A percentile compares a stretch with the other conserved stretches of the same genome.
These are phyloP conservation scores for Dolichallabes microphthalmus DNA, from an alignment of 2,113 vertebrate genomes.

Conservation along the genomic window DNA sequence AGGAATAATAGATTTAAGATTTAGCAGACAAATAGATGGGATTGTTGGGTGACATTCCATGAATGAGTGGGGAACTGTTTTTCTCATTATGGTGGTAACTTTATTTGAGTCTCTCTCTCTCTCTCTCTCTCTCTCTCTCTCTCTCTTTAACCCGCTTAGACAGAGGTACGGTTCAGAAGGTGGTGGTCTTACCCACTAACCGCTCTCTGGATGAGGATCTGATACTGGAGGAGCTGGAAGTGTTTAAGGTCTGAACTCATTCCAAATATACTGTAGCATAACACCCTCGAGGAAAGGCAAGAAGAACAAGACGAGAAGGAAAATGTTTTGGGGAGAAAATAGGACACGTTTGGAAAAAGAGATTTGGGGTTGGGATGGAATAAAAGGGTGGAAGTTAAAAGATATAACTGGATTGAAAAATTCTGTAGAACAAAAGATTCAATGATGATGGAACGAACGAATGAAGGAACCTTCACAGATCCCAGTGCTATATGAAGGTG, in stretches of 20 bases:
- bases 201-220: slow-evolving; percentile 85
- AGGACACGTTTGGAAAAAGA: background rate
- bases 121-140: background rate
- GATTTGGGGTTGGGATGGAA: background rate
- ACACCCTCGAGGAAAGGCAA: background rate
- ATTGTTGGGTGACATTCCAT: background rate
- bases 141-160: slow-evolving; percentile 69
- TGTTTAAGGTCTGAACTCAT: slow-evolving; percentile 86
- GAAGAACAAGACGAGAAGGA: background rate
- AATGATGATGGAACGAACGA: background rate
- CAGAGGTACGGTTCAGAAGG: slow-evolving; percentile 92
- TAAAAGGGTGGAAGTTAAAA: background rate
- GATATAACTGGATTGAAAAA: background rate
- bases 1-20: background rate
- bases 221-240: slow-evolving; percentile 95
- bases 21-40: background rate
- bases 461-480: background rate
- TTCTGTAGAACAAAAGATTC: background rate
- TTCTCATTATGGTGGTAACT: background rate
- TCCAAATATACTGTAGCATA: slow-evolving; percentile 29
- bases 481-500: background rate
- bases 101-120: background rate
- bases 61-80: background rate
- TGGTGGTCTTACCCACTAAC: slow-evolving; percentile 89
- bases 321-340: background rate